Conservation (phyloP, 2,113 vertebrate species). For the Columba janthina region DNA sequence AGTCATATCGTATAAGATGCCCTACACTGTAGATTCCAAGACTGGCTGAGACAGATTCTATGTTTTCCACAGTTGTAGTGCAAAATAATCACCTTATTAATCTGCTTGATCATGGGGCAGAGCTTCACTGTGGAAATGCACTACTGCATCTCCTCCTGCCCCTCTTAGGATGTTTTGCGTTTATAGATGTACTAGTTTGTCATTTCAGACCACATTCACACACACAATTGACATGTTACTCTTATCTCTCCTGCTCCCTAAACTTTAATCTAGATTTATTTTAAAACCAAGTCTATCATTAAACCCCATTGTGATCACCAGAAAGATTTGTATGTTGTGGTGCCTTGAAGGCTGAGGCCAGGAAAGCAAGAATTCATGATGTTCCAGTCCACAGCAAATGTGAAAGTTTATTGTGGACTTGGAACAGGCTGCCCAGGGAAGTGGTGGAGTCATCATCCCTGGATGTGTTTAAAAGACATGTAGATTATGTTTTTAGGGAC, state of each 20-base stretch:
- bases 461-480: no score
- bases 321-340: background rate
- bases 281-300: background rate
- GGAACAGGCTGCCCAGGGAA: no score
- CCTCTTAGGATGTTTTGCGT: background rate
- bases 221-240: background rate
- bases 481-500: no score
- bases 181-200: background rate
- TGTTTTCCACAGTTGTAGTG: background rate
- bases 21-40: no score
- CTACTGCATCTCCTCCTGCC: rapidly evolving
- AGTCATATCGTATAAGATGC: rapidly evolving
- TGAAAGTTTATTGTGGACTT: background rate
- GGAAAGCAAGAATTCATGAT: background rate
- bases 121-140: background rate
- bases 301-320: background rate
- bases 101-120: rapidly evolving
- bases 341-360: background rate
- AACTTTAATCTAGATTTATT: background rate
- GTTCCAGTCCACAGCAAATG: rapidly evolving
- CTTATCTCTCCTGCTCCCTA: rapidly evolving
- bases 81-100: background rate
- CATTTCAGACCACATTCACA: background rate
- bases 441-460: no score
- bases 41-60: background rate